Conservation (phyloP, 2,888 invertebrate genomes). For the Caenorhabditis panamensis region DNA sequence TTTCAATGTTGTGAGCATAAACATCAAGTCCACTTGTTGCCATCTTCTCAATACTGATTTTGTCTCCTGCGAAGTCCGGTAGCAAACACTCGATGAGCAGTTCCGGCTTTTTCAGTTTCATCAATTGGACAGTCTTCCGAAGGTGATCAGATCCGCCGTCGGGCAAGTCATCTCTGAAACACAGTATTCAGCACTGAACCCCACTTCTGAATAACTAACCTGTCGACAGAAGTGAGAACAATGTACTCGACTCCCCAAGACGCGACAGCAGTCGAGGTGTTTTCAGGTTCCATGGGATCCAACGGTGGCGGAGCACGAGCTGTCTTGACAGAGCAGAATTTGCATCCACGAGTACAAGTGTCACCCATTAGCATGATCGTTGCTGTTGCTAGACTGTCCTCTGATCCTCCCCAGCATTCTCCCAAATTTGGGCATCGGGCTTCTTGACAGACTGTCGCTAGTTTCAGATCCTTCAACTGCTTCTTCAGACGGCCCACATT, state of each 20-base stretch:
- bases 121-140: conserved; percentile 91
- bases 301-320: conserved; percentile 91
- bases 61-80: conserved; percentile 93
- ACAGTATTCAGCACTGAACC: background rate
- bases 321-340: conserved; percentile 97
- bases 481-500: conserved; percentile 74
- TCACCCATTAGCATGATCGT: conserved; percentile 99
- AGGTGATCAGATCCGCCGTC: conserved; percentile 96
- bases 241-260: conserved; percentile 98
- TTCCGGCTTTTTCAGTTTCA: conserved; percentile 88
- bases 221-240: conserved; percentile 96
- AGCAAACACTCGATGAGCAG: conserved; percentile 96
- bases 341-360: conserved; percentile 96
- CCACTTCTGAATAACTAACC: conserved; percentile 82
- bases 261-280: conserved; percentile 93
- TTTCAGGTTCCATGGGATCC: conserved; percentile 91
- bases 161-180: conserved; percentile 88
- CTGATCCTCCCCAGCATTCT: conserved; percentile 96
- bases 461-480: conserved; percentile 77
- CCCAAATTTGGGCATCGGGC: conserved; percentile 83
- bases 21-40: conserved; percentile 89
- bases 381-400: conserved; percentile 90
- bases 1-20: conserved; percentile 98
- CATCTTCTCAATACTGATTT: conserved; percentile 85
- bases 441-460: conserved; percentile 80